Conservation (phyloP, 23 tunicate species). For the Aplidium turbinatum region DNA sequence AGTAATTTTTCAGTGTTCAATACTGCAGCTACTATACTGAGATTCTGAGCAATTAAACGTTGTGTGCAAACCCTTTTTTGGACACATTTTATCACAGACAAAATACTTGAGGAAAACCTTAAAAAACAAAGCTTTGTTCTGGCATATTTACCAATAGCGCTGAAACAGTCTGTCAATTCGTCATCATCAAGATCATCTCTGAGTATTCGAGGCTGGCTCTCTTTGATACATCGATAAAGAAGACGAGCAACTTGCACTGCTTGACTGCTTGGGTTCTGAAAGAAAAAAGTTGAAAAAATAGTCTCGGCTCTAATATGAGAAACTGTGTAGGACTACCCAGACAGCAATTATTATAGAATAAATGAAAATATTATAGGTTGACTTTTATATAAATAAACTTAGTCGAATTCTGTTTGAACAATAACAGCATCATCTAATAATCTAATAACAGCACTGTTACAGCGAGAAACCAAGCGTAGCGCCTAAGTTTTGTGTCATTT, state of each 20-base stretch:
- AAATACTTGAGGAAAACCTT: too few species aligned
- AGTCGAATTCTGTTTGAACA: neutral
- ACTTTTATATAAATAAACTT: neutral
- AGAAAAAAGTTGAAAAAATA: neutral
- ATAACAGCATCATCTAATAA: neutral
- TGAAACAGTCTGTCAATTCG: neutral
- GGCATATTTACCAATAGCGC: constrained; percentile 1
- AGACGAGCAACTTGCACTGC: constrained; percentile 48
- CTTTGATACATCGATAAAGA: constrained; percentile 38
- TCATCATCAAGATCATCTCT: constrained; percentile 42
- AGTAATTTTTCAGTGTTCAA: too few species aligned
- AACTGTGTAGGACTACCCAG: neutral
- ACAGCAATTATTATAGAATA: neutral
- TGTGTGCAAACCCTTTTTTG: neutral
- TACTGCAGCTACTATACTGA: too few species aligned
- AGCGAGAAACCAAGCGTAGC: too few species aligned
- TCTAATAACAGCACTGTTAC: too few species aligned
- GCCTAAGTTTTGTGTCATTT: too few species aligned
- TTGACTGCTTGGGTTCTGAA: constrained; percentile 55
- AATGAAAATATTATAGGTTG: neutral
- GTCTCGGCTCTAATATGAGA: neutral
- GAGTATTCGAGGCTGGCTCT: constrained; percentile 40
- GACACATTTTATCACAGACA: neutral
- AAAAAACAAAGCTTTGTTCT: too few species aligned
- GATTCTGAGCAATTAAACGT: too few species aligned